Conservation (phyloP, 2,797 vertebrate species). For the Odontamblyopus lacepedii region DNA sequence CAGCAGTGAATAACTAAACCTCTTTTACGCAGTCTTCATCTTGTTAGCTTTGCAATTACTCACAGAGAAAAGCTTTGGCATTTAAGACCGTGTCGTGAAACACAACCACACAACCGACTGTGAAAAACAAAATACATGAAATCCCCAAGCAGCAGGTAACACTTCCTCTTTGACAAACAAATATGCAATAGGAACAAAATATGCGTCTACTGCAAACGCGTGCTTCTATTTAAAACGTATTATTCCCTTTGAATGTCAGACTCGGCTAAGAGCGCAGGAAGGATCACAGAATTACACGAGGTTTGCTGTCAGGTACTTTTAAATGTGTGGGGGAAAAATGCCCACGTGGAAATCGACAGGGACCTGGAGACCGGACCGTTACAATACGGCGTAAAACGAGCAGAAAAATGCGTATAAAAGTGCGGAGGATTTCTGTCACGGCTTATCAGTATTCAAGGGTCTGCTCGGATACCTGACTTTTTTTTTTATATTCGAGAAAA, state of each 20-base stretch:
- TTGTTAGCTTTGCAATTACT: background rate
- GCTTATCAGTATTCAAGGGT: too few species aligned
- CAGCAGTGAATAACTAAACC: background rate
- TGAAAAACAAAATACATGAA: background rate
- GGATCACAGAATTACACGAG: background rate
- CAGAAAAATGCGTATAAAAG: background rate
- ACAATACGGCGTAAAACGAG: background rate
- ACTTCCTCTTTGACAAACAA: background rate
- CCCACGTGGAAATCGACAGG: background rate
- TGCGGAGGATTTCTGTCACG: too few species aligned
- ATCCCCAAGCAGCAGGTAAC: background rate
- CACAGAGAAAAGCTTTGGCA: background rate
- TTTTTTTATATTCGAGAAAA: too few species aligned
- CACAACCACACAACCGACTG: background rate
- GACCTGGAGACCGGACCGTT: background rate
- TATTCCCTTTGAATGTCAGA: slow-evolving; percentile 14
- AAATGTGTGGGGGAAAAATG: background rate
- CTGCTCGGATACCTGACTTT: too few species aligned
- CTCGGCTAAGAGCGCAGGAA: background rate
- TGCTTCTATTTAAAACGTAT: background rate
- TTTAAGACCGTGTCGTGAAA: background rate
- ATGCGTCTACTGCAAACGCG: background rate
- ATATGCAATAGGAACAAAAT: background rate
- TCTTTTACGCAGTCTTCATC: background rate
- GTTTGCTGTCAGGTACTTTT: background rate